These are phyloP conservation scores for Bombus pascuorum DNA, from an alignment of 1,140 invertebrate genomes.

Conservation along the genomic window DNA sequence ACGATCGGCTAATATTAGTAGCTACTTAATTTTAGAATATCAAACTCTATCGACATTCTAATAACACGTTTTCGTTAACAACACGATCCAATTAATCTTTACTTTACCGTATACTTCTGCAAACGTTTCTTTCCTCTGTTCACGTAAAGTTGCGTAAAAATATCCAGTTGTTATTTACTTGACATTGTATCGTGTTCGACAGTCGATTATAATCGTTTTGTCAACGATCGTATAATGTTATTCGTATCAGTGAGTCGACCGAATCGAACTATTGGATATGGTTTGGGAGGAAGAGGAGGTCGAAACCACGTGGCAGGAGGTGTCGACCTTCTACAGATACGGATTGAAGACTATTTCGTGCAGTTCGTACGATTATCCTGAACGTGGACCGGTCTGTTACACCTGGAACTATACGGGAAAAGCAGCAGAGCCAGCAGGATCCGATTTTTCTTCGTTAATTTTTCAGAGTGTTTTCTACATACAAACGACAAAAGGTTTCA, in stretches of 20 bases:
- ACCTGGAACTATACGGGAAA: constrained; percentile 10
- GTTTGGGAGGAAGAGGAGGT: constrained; percentile 69
- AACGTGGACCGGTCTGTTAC: constrained; percentile 82
- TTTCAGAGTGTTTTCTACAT: constrained; percentile 86
- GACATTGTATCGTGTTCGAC: background rate
- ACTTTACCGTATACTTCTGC: too few species aligned
- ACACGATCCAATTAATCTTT: too few species aligned
- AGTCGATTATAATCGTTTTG: constrained; percentile 29
- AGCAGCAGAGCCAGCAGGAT: constrained; percentile 73
- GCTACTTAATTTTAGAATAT: too few species aligned
- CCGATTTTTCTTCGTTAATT: constrained; percentile 84
- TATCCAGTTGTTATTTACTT: background rate
- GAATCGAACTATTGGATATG: constrained; percentile 68
- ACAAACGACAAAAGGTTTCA: constrained; percentile 86
- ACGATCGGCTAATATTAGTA: too few species aligned
- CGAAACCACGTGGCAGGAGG: constrained; percentile 80
- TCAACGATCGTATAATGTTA: constrained; percentile 30
- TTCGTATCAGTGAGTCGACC: constrained; percentile 45
- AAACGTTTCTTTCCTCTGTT: too few species aligned
- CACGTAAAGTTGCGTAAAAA: too few species aligned
- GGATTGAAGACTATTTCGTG: constrained; percentile 85
- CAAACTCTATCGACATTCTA: too few species aligned
- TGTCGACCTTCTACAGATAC: constrained; percentile 83
- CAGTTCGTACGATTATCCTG: constrained; percentile 86
- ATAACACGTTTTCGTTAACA: too few species aligned